These are phyloP conservation scores for Tangachromis dhanisi DNA, from an alignment of 2,113 vertebrate genomes.

Conservation along the genomic window DNA sequence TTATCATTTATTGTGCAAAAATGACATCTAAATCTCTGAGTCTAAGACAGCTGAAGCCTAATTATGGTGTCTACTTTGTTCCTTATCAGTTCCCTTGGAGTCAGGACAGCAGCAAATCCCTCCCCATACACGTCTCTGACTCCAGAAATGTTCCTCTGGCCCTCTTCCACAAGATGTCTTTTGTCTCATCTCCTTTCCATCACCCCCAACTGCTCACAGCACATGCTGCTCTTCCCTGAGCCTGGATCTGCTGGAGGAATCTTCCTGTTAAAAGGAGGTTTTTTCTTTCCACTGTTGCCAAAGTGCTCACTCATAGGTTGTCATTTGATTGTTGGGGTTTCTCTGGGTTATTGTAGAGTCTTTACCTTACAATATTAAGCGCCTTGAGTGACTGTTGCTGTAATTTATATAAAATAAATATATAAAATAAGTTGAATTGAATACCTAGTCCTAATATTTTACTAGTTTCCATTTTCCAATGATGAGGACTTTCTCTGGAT, in stretches of 20 bases:
- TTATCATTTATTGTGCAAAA: neutral
- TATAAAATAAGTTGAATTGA: neutral
- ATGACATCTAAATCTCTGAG: neutral
- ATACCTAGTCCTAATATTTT: too few species aligned
- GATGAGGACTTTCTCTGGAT: neutral
- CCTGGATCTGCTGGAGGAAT: neutral
- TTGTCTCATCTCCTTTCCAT: neutral
- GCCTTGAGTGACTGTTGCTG: neutral
- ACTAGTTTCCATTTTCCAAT: neutral
- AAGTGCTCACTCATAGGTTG: fast-evolving
- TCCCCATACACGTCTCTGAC: neutral
- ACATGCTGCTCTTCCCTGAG: neutral
- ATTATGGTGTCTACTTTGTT: neutral
- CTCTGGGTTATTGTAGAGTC: neutral
- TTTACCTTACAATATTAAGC: neutral
- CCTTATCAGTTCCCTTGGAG: neutral
- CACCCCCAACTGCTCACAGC: neutral
- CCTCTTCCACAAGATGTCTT: neutral
- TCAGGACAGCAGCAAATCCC: neutral
- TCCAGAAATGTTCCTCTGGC: neutral
- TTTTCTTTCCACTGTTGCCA: neutral
- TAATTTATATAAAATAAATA: neutral
- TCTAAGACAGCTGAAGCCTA: neutral
- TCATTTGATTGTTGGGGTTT: neutral
- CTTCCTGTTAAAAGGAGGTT: neutral